Evolutionary conservation across 2,797 vertebrate genomes (phyloP).

Genomic region (Chelonia mydas): DNA sequence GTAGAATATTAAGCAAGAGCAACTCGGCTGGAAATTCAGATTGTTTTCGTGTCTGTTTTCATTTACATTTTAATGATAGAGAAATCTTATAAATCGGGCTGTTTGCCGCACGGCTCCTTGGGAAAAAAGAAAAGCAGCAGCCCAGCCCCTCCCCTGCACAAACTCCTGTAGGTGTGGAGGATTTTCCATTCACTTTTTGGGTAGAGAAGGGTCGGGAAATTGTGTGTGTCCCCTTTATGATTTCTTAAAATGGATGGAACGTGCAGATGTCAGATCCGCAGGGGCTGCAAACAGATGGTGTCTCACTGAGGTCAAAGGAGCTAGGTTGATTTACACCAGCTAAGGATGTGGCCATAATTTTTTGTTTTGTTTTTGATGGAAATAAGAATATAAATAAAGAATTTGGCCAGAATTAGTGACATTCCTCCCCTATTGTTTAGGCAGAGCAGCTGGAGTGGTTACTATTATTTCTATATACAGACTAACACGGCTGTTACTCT

Average conservation of each 20-base stretch:
- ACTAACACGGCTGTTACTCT: too few species aligned
- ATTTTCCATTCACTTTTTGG: rapidly evolving
- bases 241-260: neutral
- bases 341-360: neutral
- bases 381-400: neutral
- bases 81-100: constrained; percentile 31
- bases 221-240: neutral
- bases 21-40: constrained; percentile 77
- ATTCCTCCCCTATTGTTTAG: neutral
- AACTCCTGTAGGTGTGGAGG: neutral
- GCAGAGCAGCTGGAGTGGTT: neutral
- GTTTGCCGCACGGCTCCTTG: constrained; percentile 4
- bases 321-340: neutral
- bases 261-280: neutral
- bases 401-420: neutral
- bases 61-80: constrained; percentile 76
- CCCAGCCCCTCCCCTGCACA: neutral
- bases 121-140: neutral
- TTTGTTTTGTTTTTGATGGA: neutral
- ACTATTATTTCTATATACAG: neutral
- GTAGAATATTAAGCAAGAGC: constrained; percentile 79
- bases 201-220: neutral
- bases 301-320: rapidly evolving
- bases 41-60: constrained; percentile 75
- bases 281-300: neutral